phyloP scores from a whole-genome alignment of 2,797 vertebrate genomes.

The Dendrocincla tyrannina region DNA sequence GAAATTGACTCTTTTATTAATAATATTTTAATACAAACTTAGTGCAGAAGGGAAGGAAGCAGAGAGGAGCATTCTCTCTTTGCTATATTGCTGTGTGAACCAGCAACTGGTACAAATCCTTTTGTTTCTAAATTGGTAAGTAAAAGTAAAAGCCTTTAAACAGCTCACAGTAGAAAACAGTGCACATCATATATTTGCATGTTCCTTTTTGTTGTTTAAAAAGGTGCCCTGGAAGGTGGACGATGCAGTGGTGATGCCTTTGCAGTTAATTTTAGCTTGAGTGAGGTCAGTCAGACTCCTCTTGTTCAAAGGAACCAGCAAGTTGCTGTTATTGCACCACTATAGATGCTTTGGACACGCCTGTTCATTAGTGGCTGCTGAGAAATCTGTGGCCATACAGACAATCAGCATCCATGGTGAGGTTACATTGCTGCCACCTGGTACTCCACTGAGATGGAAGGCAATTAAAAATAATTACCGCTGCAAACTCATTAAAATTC shows the following conservation, averaged over 20 bases:
- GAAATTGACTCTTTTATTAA: neutral
- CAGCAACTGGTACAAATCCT: rapidly evolving
- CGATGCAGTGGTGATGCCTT: neutral
- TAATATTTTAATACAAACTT: neutral
- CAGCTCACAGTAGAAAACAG: neutral
- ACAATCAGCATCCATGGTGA: constrained; percentile 1
- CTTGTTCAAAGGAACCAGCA: neutral
- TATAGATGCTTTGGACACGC: neutral
- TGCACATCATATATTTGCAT: neutral
- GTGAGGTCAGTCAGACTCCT: neutral
- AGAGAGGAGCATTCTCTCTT: neutral
- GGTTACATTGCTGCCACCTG: constrained; percentile 50
- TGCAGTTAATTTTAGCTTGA: neutral
- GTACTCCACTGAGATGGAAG: constrained; percentile 38
- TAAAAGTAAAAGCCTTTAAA: neutral
- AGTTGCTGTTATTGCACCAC: neutral
- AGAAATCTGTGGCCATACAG: neutral
- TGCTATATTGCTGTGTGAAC: neutral
- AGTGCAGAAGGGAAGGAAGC: neutral
- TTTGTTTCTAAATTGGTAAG: neutral
- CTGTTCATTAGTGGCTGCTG: constrained; percentile 21
- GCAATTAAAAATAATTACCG: constrained; percentile 70
- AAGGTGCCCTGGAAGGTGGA: rapidly evolving
- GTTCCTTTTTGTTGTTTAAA: neutral
- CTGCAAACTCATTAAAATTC: constrained; percentile 51